Percentiles rank a stretch among this genome's conserved stretches.
These are phyloP conservation scores for Adineta ricciae DNA, from an alignment of 2,888 invertebrate species.

Conservation along the genomic window DNA sequence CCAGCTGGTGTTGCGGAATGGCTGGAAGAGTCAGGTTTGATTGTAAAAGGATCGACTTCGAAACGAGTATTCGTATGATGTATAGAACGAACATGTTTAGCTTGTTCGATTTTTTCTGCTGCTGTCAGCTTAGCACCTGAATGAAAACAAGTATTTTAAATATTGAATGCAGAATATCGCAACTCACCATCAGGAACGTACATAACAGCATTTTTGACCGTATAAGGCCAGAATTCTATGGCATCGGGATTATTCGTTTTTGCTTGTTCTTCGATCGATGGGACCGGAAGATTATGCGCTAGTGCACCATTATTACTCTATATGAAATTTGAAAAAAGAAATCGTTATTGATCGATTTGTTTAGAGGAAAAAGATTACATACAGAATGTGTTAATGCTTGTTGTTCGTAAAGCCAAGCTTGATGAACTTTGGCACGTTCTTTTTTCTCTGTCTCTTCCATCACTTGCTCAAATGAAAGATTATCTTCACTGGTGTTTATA, in stretches of 20 bases:
- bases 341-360: too few relatives aligned
- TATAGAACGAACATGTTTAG: slow-evolving; percentile 58
- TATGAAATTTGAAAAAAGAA: too few relatives aligned
- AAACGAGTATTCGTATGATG: slow-evolving; percentile 73
- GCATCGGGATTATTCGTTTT: slow-evolving; percentile 55
- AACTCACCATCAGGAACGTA: slow-evolving; percentile 71
- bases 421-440: slow-evolving; percentile 58
- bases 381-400: slow-evolving; percentile 41
- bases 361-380: not conserved
- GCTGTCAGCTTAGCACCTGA: slow-evolving; percentile 61
- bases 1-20: not conserved
- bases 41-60: slow-evolving; percentile 58
- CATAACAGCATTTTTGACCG: slow-evolving; percentile 81
- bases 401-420: slow-evolving; percentile 64
- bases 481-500: slow-evolving; percentile 85
- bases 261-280: slow-evolving; percentile 65
- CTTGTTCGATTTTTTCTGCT: slow-evolving; percentile 62
- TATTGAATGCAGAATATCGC: slow-evolving; percentile 24
- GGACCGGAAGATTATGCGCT: slow-evolving; percentile 57
- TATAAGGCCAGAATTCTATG: slow-evolving; percentile 81
- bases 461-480: slow-evolving; percentile 83
- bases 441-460: slow-evolving; percentile 67
- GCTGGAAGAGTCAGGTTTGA: not conserved
- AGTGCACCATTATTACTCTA: slow-evolving; percentile 56
- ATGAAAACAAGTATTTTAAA: not conserved